These are phyloP conservation scores for Sparidentex hasta DNA, from an alignment of 2,797 vertebrate genomes.

Conservation along the genomic window DNA sequence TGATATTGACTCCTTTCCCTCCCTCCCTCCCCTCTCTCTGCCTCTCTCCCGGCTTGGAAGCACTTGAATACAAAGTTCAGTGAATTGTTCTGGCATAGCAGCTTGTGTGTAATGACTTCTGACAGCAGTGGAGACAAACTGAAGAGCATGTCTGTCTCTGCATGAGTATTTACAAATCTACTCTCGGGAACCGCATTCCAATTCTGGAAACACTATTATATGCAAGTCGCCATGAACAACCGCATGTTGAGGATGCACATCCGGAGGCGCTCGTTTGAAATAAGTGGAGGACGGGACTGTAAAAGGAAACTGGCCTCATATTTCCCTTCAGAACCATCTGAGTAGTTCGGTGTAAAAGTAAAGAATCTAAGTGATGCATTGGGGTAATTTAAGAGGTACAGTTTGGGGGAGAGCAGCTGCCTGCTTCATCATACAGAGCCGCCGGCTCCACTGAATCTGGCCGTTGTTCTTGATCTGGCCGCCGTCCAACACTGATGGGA, in stretches of 20 bases:
- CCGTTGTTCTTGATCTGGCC: constrained; percentile 75
- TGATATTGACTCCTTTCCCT: constrained; percentile 45
- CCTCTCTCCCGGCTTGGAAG: constrained; percentile 68
- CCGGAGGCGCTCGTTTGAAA: constrained; percentile 43
- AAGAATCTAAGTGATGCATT: constrained; percentile 53
- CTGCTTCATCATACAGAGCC: constrained; percentile 64
- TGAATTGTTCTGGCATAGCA: constrained; percentile 76
- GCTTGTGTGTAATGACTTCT: constrained; percentile 83
- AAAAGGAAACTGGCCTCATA: neutral
- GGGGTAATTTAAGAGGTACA: constrained; percentile 60
- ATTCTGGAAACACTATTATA: constrained; percentile 78
- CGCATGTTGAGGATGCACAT: constrained; percentile 55
- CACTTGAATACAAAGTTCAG: constrained; percentile 74
- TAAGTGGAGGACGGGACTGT: constrained; percentile 29
- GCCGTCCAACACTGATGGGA: constrained; percentile 70
- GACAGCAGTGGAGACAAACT: constrained; percentile 83
- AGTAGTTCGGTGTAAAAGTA: constrained; percentile 28
- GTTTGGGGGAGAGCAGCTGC: constrained; percentile 67
- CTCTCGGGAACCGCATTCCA: constrained; percentile 78
- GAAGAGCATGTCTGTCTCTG: constrained; percentile 78
- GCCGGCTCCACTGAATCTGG: constrained; percentile 70
- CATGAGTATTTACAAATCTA: constrained; percentile 73
- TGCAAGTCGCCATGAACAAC: constrained; percentile 64
- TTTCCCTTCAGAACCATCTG: constrained; percentile 11
- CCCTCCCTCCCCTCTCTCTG: constrained; percentile 12